Base-by-base conservation (phyloP, 2,113 vertebrate genomes). In the Recurvirostra avosetta region DNA sequence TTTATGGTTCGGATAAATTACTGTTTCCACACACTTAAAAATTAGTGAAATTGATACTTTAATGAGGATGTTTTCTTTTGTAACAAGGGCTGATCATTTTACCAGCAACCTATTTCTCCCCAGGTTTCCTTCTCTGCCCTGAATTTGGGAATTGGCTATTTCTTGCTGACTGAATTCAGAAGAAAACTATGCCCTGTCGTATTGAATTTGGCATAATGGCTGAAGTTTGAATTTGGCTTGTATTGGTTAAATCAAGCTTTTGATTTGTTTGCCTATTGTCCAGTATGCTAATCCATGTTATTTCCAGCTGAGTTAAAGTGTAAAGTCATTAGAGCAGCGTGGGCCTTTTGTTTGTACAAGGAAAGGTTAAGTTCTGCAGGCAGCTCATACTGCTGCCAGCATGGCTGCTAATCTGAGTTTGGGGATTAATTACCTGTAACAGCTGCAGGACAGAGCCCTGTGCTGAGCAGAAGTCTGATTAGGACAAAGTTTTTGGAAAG, bases 281-380 rank as follows among this genome's bases (percentile, higher is more conserved):
- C 74, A 27, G 61, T 89, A 91, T 92, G 94, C 86, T 96, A 73
- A 93, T 97, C 86, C 34, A 8, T 58, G 75, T 95, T 86, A 94
- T 66, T 95, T 92, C 95, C 87, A 89, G 87, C 92, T 91, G 92
- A 96, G 85, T 40, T 91, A 67, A 96, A 93, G 82, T 76, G 91
- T 91, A 90, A 95, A 96, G 97, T 97, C 86, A 41, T 92, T 93
- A 70, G 62, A 96, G 77, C 94, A 92, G 77, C 18, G 0, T 96
- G 81, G 91, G 87, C 84, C 88, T 91, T 94, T 92, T 94, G 91
- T 95, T 96, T 88, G 62, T 89, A 65, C 49, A 65, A 88, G 85
- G 45, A 77, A 72, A 90, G 93, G 95, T 96, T 94, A 82, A 95
- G 11, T 85, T 74, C 72, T 65, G 53, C 49, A 86, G 88, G 72